phyloP scores from a whole-genome alignment of 1,140 invertebrate genomes.

The Halictus rubicundus region DNA sequence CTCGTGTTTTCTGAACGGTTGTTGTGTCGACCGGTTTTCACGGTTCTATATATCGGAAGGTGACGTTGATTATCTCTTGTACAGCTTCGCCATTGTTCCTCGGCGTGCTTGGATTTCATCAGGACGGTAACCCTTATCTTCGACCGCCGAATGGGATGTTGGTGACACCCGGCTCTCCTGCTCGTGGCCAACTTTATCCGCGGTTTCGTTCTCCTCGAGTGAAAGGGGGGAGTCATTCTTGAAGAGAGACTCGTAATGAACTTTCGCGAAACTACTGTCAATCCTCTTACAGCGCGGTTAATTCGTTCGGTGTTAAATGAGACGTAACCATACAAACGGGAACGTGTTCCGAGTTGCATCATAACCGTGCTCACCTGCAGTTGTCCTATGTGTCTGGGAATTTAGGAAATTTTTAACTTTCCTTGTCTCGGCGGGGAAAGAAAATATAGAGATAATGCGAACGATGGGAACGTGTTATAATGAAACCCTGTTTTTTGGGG shows the following conservation, averaged over 20 bases:
- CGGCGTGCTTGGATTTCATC: neutral
- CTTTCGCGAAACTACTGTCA: neutral
- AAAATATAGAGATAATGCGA: no score
- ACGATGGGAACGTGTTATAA: no score
- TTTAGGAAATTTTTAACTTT: no score
- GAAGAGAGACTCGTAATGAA: neutral
- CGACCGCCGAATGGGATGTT: no score
- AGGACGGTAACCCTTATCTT: neutral
- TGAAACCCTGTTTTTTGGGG: no score
- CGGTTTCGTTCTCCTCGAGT: neutral
- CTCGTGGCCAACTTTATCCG: neutral
- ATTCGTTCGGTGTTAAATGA: no score
- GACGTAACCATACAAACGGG: no score
- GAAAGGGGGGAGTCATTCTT: neutral
- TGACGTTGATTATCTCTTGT: conserved; percentile 1
- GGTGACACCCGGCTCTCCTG: neutral
- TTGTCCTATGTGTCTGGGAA: no score
- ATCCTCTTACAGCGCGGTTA: no score
- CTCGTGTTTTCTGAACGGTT: neutral
- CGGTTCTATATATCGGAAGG: neutral
- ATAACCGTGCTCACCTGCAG: no score
- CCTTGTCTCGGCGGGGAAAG: no score
- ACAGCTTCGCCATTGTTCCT: neutral
- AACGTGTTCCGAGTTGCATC: no score
- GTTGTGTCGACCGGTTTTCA: neutral